phyloP scores from a whole-genome alignment of 92 coral and sea anemone species.

The Diadumene lineata region DNA sequence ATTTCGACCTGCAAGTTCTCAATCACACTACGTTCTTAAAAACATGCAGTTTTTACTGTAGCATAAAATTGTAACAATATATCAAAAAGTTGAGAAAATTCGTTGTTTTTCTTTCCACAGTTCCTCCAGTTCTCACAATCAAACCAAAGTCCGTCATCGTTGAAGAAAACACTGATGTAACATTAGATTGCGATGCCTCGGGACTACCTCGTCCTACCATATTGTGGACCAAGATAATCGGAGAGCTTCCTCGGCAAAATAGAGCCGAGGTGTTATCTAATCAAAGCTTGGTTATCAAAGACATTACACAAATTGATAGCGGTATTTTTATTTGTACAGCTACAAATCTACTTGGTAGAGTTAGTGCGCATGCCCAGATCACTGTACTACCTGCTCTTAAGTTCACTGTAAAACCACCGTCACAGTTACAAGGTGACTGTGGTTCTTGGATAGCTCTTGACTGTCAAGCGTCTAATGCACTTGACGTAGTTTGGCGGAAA shows the following conservation, averaged over 20 bases:
- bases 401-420: slow-evolving; percentile 31
- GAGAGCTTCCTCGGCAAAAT: slow-evolving; percentile 6
- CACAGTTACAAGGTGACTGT: neutral
- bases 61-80: too few species aligned
- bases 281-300: slow-evolving; percentile 6
- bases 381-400: slow-evolving; percentile 14
- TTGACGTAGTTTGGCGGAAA: slow-evolving; percentile 27
- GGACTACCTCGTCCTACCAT: slow-evolving; percentile 40
- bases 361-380: slow-evolving; percentile 25
- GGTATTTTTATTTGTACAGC: slow-evolving; percentile 31
- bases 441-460: slow-evolving; percentile 1
- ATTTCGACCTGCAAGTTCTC: too few species aligned
- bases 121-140: slow-evolving; percentile 18
- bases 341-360: slow-evolving; percentile 28
- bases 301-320: slow-evolving; percentile 16
- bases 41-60: too few species aligned
- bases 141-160: slow-evolving; percentile 28
- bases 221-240: slow-evolving; percentile 32
- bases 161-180: slow-evolving; percentile 37
- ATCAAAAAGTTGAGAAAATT: too few species aligned
- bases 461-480: slow-evolving; percentile 33
- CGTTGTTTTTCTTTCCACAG: neutral
- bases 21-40: too few species aligned
- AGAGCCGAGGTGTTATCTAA: slow-evolving; percentile 5
- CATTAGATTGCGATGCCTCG: slow-evolving; percentile 26